Conservation (phyloP, 1,140 invertebrate genomes). For the Drosophila trapezifrons region DNA sequence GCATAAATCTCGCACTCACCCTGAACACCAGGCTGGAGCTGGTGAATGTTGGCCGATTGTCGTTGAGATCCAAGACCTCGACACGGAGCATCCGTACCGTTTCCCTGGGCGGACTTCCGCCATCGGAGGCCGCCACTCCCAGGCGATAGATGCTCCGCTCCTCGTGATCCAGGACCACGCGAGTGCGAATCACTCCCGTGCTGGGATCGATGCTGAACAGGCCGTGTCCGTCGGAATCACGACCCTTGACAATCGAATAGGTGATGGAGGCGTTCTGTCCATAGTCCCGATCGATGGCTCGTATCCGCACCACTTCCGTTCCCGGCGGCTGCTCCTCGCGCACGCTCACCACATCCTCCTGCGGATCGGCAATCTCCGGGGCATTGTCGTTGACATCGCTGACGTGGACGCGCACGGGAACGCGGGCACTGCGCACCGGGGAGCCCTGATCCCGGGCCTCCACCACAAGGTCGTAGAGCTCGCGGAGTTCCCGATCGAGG, state of each 20-base stretch:
- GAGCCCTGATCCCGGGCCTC: slow-evolving; percentile 94
- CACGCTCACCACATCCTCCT: slow-evolving; percentile 93
- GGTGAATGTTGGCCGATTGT: slow-evolving; percentile 95
- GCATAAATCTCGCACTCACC: slow-evolving; percentile 86
- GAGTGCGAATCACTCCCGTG: slow-evolving; percentile 94
- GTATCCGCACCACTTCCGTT: slow-evolving; percentile 92
- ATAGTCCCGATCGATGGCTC: slow-evolving; percentile 93
- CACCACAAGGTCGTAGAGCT: slow-evolving; percentile 91
- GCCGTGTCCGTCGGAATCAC: slow-evolving; percentile 92
- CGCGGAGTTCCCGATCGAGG: slow-evolving; percentile 92
- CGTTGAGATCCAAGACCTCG: slow-evolving; percentile 95
- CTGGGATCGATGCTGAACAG: slow-evolving; percentile 94
- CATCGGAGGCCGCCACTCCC: slow-evolving; percentile 93
- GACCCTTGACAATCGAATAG: slow-evolving; percentile 93
- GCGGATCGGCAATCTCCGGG: slow-evolving; percentile 93
- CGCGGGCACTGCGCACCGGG: slow-evolving; percentile 89
- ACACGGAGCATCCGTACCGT: slow-evolving; percentile 92
- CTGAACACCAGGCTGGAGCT: slow-evolving; percentile 94
- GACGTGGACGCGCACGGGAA: slow-evolving; percentile 90
- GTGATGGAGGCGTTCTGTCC: slow-evolving; percentile 94
- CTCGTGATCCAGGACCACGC: slow-evolving; percentile 94
- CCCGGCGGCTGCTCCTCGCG: slow-evolving; percentile 94
- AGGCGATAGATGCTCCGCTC: slow-evolving; percentile 93
- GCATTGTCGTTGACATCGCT: slow-evolving; percentile 96
- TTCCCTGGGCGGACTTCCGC: slow-evolving; percentile 91